Evolutionary conservation across 2,888 invertebrate genomes (phyloP), one percentile per base, ranked within the genome.

Genomic region (Stenichneumon culpator): DNA sequence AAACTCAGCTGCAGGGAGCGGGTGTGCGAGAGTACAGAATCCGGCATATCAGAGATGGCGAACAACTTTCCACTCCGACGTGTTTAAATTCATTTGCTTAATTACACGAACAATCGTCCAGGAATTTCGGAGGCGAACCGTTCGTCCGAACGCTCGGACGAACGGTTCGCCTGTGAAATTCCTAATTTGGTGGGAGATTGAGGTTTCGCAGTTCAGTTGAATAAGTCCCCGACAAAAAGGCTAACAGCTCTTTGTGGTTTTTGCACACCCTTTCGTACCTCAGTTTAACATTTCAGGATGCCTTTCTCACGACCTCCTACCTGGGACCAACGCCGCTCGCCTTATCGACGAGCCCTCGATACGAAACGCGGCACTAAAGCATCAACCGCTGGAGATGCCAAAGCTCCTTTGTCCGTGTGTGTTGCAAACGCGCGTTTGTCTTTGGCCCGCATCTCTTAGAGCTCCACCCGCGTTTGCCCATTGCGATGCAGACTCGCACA

Each of bases 31-130:
- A 6, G 25, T 2, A 60, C 6, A 60, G 60, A 60, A 47, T 63
- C 28, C 60, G 63, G 52, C 32, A 63, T 63, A 74, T 74, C 74
- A 74, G 44, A 32, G 74, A 74, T 74, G 47, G 74, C 32, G 47
- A 47, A 16, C 28, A 32, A 60, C 57, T 25, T 44, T 25, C 22
- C 44, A 19, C 22, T 73, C 16, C 16, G 25, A 44, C n/a, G 25
- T 22, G 63, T 7, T 28, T 63, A 67, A 60, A 47, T 47, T 63
- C 60, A 63, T 74, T 44, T 50, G 28, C 36, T 63, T 63, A 67
- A 67, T 67, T 67, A 39, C 36, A 16, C 60, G 60, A 28, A 25
- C 6, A 60, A 32, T 16, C 16, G 60, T 60, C 14, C 5, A 60
- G 32, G 14, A 52, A 52, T 60, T 60, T 39, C 39, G n/a, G 3